Evolutionary conservation across 2,113 vertebrate genomes (phyloP), one percentile per base, ranked within the genome.

Genomic region (Pogona vitticeps): DNA sequence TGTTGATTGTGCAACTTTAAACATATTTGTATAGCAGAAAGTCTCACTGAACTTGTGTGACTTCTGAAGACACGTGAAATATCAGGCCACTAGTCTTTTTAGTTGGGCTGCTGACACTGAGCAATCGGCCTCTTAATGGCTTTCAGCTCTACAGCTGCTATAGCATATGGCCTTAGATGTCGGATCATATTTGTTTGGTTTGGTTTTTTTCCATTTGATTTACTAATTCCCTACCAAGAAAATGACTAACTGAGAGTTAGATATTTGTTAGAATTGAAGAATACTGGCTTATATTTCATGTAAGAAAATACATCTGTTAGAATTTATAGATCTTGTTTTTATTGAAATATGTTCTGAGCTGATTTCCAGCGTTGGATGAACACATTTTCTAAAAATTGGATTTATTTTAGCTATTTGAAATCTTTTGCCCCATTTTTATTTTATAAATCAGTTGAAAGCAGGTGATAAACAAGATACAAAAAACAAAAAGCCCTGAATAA

Each of bases 121-220:
- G 8, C 36, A 86, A 7, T 70, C 76, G 73, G 90, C 15, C 2
- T 20, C 2, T 71, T 93, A 83, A 59, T 26, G 8, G 38, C 80
- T 88, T 85, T 42, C 71, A 77, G 63, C 77, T 83, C 76, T 10
- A 77, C 58, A 67, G 26, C 70, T 84, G 63, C 76, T 86, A n/a
- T 26, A 89, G 77, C 3, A 3, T 0, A 9, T 0, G 52, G 68
- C 17, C 75, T 31, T 88, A 68, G 78, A 92, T 80, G 14, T 80
- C 18, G 23, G 31, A 58, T 21, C 1, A 0, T 63, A 33, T 89
- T n/a, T n/a, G n/a, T n/a, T n/a, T n/a, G n/a, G n/a, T n/a, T n/a
- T n/a, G n/a, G 70, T 0, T 0, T 56, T 58, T 56, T 82, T 71
- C 52, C 9, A 58, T 89, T 65, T 89, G 15, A 2, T 91, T 90